Base-by-base conservation (phyloP, 2,888 invertebrate species). In the Belgica antarctica region DNA sequence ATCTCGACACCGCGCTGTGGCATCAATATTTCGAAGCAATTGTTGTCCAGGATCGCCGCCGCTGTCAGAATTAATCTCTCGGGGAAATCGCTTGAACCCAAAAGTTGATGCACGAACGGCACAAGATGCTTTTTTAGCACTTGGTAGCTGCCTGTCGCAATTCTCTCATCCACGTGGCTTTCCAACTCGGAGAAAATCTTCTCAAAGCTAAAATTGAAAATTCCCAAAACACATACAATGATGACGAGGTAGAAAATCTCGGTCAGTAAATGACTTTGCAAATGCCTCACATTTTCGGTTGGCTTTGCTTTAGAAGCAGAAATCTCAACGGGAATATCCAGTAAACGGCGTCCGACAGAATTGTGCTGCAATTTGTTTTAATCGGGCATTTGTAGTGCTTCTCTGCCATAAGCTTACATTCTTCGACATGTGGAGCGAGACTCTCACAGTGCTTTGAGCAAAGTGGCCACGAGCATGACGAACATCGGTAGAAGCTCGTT, bases 1-100 rank as follows among this genome's bases (percentile, higher is more conserved):
- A 70, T 41, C 57, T 70, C 70, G 83, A 90, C 85, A 4, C 88
- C 84, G 19, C 73, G 74, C 0, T 71, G 34, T 61, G 74, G 73
- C 70, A 83, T 83, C 24, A 87, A 81, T 1, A 89, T 83, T 74
- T 89, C 89, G 75, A 88, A 89, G 0, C 87, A 78, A 75, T 90
- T 89, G 1, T 88, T 88, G 74, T 89, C 89, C 73, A 87, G 82
- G 74, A 88, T 86, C n/a, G 87, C 89, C 12, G 87, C 84, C 70
- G 83, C 82, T 75, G 82, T 84, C 70, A 86, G 76, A 75, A 86
- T 85, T 5, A 84, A 85, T 72, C 82, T 80, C 73, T 86, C 86
- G 70, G 82, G 80, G 74, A 83, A 82, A 1, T 83, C 80, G 1
- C 24, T 57, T 24, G 59, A 17, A 27, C 57, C 57, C n/a, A 70